Conservation (phyloP, 2,888 invertebrate species). For the Drosophila stalkeri region DNA sequence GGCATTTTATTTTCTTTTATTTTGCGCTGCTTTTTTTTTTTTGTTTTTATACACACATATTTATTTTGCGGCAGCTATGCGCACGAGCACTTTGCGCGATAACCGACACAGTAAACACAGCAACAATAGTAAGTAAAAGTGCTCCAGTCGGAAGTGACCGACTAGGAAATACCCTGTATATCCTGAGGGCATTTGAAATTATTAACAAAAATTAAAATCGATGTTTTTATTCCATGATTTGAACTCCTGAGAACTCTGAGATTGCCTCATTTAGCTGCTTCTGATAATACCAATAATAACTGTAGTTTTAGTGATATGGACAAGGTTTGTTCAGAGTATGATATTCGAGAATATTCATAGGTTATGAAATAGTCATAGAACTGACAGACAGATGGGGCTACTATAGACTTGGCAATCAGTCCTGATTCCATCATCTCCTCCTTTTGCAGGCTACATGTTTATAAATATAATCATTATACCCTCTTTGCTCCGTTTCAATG, state of each 20-base stretch:
- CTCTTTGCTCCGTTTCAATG: background rate
- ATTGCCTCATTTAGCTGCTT: too few species aligned
- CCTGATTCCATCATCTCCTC: background rate
- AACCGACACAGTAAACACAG: constrained; percentile 44
- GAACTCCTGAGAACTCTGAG: too few species aligned
- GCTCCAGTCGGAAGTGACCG: background rate
- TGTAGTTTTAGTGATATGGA: too few species aligned
- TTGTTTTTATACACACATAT: constrained; percentile 26
- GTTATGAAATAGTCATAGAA: background rate
- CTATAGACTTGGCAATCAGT: background rate
- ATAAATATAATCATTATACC: background rate
- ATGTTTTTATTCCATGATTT: background rate
- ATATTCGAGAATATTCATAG: background rate
- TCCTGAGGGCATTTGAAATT: background rate
- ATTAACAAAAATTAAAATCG: background rate
- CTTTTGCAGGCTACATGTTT: background rate
- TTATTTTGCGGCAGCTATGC: constrained; percentile 68
- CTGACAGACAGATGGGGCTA: background rate
- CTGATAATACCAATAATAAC: too few species aligned
- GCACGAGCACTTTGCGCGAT: constrained; percentile 75
- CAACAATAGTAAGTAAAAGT: constrained; percentile 17
- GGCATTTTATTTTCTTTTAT: constrained; percentile 35
- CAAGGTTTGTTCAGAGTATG: background rate
- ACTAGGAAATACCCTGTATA: background rate
- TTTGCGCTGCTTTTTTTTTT: constrained; percentile 1